Base-by-base conservation (phyloP, 2,888 invertebrate genomes). In the Drosophila kuntzei region DNA sequence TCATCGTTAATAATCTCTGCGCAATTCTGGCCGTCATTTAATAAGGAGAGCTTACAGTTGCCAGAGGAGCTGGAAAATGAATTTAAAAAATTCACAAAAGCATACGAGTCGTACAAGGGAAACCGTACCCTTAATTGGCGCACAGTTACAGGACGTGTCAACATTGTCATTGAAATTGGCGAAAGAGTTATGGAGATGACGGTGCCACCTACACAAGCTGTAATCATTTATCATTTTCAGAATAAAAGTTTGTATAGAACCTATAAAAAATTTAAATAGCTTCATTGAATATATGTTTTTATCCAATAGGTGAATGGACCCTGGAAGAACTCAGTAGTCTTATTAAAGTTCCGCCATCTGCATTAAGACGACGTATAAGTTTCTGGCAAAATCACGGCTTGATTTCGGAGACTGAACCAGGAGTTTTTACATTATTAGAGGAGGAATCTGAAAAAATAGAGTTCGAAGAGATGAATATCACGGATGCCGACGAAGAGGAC, bases 11-110 rank as follows among this genome's bases (percentile, higher is more conserved):
- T 99, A 79, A 93, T 99, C n/a, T 99, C 99, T 0, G 98, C 98
- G 2, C 98, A 99, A 91, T 99, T 99, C 93, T 99, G 99, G 99
- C 99, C 99, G 0, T 95, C 97, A 8, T 98, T 99, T 81, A 97
- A 98, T 90, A 98, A 98, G 91, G 98, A 98, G 92, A 97, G 96
- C 79, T 93, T 99, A 16, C 96, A 97, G 89, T 92, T 99, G 47
- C 98, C 98, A 0, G 94, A 94, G 27, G 94, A 95, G 88, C 95
- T 98, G 47, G 95, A 96, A 88, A 94, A 95, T 59, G 96, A 97
- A 89, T 94, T 98, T 77, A 95, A 97, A 69, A 95, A 94, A 57
- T 99, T 97, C 89, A 98, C 98, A 0, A 96, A 96, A 90, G 95
- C 96, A 0, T 99, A 97, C 93, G 98, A 98, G 92, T 95, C 96